Percentiles rank a stretch among this genome's conserved stretches.
phyloP scores from a whole-genome alignment of 2,888 invertebrate genomes.

The Anticlea derivata region DNA sequence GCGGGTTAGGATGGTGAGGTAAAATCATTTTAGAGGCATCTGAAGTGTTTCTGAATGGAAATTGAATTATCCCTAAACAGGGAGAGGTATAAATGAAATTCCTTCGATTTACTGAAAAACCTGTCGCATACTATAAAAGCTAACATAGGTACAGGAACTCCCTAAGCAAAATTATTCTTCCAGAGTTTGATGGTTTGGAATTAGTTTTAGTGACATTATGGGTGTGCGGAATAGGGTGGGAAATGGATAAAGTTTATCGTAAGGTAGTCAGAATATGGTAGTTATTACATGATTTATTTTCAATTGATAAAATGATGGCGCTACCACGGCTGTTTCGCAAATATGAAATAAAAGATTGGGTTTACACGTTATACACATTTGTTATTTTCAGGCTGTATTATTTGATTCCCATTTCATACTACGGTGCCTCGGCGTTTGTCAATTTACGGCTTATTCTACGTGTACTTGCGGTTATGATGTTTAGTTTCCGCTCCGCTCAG shows the following conservation, averaged over 20 bases:
- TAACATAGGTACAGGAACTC: conserved; percentile 21
- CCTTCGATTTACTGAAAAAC: conserved; percentile 17
- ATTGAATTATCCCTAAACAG: conserved; percentile 26
- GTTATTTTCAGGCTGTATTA: no score
- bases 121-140: conserved; percentile 22
- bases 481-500: no score
- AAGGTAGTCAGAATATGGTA: conserved; percentile 15
- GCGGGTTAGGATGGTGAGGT: conserved; percentile 24
- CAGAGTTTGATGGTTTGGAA: conserved; percentile 28
- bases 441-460: no score
- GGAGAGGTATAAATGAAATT: conserved; percentile 15
- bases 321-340: not conserved
- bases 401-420: no score
- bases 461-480: no score
- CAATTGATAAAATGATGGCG: conserved; percentile 19
- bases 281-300: conserved; percentile 17
- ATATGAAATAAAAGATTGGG: not conserved
- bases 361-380: no score
- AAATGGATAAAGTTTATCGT: conserved; percentile 31
- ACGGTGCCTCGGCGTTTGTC: no score
- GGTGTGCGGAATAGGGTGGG: conserved; percentile 25
- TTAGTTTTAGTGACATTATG: conserved; percentile 36
- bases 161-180: conserved; percentile 30
- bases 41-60: conserved; percentile 24
- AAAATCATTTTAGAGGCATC: conserved; percentile 26